phyloP scores from a whole-genome alignment of 2,113 vertebrate species.

The Trichechus manatus region DNA sequence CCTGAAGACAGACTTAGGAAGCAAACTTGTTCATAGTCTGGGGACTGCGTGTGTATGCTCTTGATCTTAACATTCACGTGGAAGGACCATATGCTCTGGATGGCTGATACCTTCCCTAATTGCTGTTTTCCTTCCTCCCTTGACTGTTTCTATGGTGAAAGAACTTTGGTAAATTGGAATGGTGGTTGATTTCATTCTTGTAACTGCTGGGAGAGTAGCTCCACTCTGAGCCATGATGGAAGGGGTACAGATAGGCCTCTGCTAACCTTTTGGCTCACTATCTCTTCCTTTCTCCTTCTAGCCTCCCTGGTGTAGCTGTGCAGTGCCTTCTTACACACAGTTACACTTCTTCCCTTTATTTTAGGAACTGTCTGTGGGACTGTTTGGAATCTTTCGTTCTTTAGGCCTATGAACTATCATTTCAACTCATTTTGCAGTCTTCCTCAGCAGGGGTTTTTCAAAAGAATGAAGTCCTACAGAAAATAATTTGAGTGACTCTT shows the following conservation, averaged over 20 bases:
- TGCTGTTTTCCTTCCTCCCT: neutral
- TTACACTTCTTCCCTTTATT: neutral
- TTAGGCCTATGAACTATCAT: constrained; percentile 21
- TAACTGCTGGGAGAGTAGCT: neutral
- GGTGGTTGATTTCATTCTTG: neutral
- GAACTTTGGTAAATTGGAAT: neutral
- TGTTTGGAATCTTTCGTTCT: constrained; percentile 33
- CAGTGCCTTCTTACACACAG: neutral
- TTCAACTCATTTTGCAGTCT: neutral
- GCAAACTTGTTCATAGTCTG: too few species aligned
- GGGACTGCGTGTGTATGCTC: too few species aligned
- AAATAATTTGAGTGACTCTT: neutral
- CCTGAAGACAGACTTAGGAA: too few species aligned
- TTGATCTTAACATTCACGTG: neutral
- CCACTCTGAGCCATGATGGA: neutral
- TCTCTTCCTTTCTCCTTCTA: neutral
- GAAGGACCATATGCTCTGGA: neutral
- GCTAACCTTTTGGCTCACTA: neutral
- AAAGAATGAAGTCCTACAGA: constrained; percentile 26
- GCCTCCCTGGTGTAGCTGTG: neutral
- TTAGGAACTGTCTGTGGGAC: neutral
- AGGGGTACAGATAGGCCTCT: neutral
- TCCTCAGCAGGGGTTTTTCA: constrained; percentile 15
- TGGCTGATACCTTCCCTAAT: neutral
- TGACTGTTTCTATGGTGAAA: neutral